Percentiles rank a stretch among this genome's conserved stretches.
Conservation (phyloP, 2,888 invertebrate species). For the Lydus trimaculatus region DNA sequence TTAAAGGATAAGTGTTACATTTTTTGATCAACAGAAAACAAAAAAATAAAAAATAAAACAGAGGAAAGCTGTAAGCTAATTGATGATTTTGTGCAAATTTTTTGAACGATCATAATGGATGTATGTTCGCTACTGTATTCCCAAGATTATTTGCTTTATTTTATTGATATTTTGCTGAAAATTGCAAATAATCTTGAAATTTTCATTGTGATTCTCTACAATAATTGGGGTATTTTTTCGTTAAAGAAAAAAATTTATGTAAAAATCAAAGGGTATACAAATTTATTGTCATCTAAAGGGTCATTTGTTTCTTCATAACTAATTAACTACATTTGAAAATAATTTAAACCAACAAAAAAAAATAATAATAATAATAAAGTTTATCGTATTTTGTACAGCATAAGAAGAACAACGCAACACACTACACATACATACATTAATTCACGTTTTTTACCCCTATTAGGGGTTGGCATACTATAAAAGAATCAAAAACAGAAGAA, state of each 20-base stretch:
- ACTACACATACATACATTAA: constrained; percentile 63
- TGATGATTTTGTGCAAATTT: background rate
- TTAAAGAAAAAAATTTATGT: background rate
- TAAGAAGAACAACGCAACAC: constrained; percentile 59
- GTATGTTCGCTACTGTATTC: background rate
- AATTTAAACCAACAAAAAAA: constrained; percentile 9
- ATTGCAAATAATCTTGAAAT: background rate
- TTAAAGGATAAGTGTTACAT: background rate
- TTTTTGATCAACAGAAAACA: background rate
- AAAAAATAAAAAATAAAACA: too few relatives aligned
- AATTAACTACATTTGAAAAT: constrained; percentile 18
- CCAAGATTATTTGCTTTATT: background rate
- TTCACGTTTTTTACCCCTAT: constrained; percentile 62
- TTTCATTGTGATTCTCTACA: background rate
- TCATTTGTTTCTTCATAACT: constrained; percentile 18
- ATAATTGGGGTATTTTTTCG: background rate
- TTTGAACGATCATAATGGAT: constrained; percentile 3
- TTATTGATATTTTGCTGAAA: too few relatives aligned
- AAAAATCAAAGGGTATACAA: constrained; percentile 32
- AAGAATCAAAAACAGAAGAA: constrained; percentile 36
- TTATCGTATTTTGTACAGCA: constrained; percentile 61
- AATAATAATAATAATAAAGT: constrained; percentile 27
- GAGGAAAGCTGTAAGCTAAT: background rate
- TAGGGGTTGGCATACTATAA: constrained; percentile 61
- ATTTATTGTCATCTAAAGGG: constrained; percentile 42